Percentiles rank a stretch among this genome's conserved stretches.
These are phyloP conservation scores for Uria lomvia DNA, from an alignment of 2,113 vertebrate species.

Conservation along the genomic window DNA sequence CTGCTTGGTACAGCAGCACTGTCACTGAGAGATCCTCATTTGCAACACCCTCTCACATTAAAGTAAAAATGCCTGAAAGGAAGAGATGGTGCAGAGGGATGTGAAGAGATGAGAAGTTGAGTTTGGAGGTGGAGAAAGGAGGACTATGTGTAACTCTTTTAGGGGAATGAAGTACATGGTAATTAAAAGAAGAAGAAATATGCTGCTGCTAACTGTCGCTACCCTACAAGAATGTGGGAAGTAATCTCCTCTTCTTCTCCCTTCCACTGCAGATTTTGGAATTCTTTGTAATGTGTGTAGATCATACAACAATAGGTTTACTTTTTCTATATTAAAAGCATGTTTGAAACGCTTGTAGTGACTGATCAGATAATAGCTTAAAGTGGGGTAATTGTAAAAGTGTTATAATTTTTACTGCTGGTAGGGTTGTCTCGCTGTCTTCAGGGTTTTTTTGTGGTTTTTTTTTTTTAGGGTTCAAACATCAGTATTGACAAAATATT, in stretches of 20 bases:
- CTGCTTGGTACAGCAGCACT: neutral
- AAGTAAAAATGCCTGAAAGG: neutral
- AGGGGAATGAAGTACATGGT: fast-evolving
- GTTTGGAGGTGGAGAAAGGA: neutral
- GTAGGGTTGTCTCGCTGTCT: neutral
- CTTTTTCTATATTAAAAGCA: neutral
- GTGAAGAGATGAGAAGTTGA: neutral
- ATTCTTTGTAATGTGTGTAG: neutral
- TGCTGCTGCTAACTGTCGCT: neutral
- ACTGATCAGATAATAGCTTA: neutral
- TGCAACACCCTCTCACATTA: neutral
- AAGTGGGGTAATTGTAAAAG: neutral
- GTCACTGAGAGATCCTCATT: neutral
- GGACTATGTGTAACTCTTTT: fast-evolving
- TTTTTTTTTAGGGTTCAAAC: neutral
- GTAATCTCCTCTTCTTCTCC: neutral
- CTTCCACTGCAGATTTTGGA: neutral
- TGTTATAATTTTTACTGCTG: neutral
- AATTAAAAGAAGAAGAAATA: neutral
- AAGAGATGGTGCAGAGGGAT: neutral
- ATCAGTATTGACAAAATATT: neutral
- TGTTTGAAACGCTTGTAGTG: neutral
- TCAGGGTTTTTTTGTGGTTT: neutral
- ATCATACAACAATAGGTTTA: neutral
- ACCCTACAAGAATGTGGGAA: neutral